These are phyloP conservation scores for Falcaria lacertinaria DNA, from an alignment of 2,888 invertebrate species.

Conservation along the genomic window DNA sequence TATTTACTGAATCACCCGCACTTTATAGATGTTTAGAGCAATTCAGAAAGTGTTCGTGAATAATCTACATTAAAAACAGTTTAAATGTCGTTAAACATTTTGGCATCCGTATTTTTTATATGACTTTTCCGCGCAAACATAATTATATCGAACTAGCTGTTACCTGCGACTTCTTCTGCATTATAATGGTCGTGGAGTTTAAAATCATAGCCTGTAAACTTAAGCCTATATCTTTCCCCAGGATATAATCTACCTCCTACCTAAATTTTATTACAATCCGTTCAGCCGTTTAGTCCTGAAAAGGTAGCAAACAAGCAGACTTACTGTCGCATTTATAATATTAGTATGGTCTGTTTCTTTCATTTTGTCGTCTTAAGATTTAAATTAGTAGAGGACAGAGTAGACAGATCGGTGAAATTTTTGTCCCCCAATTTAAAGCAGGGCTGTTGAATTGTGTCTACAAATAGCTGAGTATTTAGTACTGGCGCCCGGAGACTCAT, in stretches of 20 bases:
- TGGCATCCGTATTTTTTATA: neutral
- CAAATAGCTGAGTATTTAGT: constrained; percentile 37
- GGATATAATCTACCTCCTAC: too few species aligned
- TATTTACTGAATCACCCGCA: neutral
- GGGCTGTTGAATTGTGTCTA: constrained; percentile 18
- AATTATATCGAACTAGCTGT: neutral
- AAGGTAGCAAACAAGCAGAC: too few species aligned
- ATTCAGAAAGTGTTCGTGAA: neutral
- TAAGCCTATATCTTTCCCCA: too few species aligned
- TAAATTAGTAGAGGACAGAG: neutral
- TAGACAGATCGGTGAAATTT: constrained; percentile 18
- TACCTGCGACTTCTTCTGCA: too few species aligned
- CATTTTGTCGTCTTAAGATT: neutral
- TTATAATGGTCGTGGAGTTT: too few species aligned
- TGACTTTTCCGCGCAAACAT: neutral
- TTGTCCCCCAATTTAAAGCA: constrained; percentile 10
- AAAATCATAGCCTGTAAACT: too few species aligned
- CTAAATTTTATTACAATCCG: too few species aligned
- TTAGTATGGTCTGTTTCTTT: too few species aligned
- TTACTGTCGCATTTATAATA: too few species aligned
- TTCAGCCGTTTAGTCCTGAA: too few species aligned
- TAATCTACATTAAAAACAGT: constrained; percentile 1
- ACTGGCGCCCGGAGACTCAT: constrained; percentile 44
- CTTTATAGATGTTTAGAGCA: constrained; percentile 1
- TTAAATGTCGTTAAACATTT: neutral